Evolutionary conservation across 2,797 vertebrate genomes (phyloP), one percentile per base, ranked within the genome.

Genomic region (Notolepis coatsorum): DNA sequence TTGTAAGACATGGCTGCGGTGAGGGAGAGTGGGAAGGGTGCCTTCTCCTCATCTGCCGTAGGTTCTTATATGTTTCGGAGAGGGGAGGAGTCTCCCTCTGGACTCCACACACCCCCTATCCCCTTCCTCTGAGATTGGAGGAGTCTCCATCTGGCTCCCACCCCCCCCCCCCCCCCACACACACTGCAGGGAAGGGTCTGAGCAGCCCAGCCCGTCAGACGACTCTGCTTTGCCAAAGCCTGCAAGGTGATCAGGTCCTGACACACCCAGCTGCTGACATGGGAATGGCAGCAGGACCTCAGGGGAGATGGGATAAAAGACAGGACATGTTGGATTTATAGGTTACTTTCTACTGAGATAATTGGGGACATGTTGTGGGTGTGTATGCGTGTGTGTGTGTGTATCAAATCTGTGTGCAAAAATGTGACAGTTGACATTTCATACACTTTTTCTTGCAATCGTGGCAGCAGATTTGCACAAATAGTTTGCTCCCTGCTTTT

Each of bases 21-120:
- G 18, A 70, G 48, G 54, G 23, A 77, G 65, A 79, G 47, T 73
- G 82, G 54, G 28, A 64, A 54, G 25, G 61, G 61, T 70, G 37
- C 20, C 72, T 72, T 79, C 58, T 69, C 15, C n/a, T 23, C 41
- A 48, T 57, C 30, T 0, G 12, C 13, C 23, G 39, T 23, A 43
- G 47, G 9, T 39, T 82, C 93, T 90, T 94, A 90, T 90, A 47
- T 74, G 49, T 30, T 46, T 79, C 53, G 2, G 25, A 23, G 37
- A 28, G 35, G 3, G 37, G 51, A 77, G 80, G 86, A 76, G 78
- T 72, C 66, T 49, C 52, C 71, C 27, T 20, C 9, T 25, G 24
- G 61, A 73, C 51, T 60, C 78, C 73, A n/a, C n/a, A n/a, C 5
- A 86, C 81, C 66, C 71, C 41, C 49, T 35, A 5, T 73, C 75